A percentile compares a stretch with the other conserved stretches of the same genome.
These are phyloP conservation scores for Heliothis subflexa DNA, from an alignment of 1,140 invertebrate species.

Conservation along the genomic window DNA sequence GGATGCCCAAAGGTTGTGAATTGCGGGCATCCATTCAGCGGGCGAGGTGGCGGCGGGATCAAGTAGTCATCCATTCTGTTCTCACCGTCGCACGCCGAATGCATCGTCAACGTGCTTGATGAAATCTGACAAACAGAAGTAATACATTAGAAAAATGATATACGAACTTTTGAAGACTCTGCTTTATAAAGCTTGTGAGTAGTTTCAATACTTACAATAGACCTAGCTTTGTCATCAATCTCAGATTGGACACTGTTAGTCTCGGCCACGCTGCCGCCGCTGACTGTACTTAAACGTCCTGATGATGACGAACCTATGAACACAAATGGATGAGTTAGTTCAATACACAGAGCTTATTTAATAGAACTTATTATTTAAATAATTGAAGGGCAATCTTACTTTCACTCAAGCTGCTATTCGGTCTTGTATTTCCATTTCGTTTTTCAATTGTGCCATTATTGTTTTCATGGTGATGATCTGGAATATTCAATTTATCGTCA, in stretches of 20 bases:
- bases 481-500: slow-evolving; percentile 42
- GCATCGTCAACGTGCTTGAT: slow-evolving; percentile 79
- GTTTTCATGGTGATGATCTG: slow-evolving; percentile 70
- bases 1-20: slow-evolving; percentile 82
- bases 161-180: no score
- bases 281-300: slow-evolving; percentile 92
- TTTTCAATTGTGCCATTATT: slow-evolving; percentile 78
- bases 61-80: slow-evolving; percentile 86
- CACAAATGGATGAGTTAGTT: neutral
- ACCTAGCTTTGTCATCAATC: slow-evolving; percentile 91
- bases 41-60: slow-evolving; percentile 87
- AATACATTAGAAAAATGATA: neutral
- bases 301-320: slow-evolving; percentile 91
- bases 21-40: slow-evolving; percentile 77
- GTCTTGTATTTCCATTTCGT: slow-evolving; percentile 78
- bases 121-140: slow-evolving; percentile 69
- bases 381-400: slow-evolving; percentile 65
- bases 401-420: slow-evolving; percentile 82
- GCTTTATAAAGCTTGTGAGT: slow-evolving; percentile 6
- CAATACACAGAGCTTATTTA: neutral
- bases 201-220: slow-evolving; percentile 70
- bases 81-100: slow-evolving; percentile 76
- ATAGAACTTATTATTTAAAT: neutral
- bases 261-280: slow-evolving; percentile 92
- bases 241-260: slow-evolving; percentile 94